A percentile compares a stretch with the other conserved stretches of the same genome.
phyloP scores from a whole-genome alignment of 2,113 vertebrate genomes.

The Ceratotherium simum region DNA sequence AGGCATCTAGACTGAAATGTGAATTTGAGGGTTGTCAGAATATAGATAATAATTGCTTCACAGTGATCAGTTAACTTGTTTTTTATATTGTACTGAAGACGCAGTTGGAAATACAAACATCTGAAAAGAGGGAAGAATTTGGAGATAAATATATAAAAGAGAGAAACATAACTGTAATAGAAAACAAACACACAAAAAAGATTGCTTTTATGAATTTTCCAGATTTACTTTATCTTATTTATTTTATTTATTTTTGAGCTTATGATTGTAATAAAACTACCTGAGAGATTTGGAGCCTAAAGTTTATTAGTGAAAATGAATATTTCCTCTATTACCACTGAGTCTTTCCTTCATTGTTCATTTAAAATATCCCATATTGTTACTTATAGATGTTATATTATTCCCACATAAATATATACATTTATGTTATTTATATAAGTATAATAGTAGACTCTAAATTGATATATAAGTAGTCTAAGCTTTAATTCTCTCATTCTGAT shows the following conservation, averaged over 20 bases:
- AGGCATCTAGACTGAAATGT: neutral
- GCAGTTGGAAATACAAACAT: neutral
- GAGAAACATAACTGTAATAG: neutral
- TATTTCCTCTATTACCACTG: neutral
- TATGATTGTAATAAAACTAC: neutral
- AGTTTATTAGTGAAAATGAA: neutral
- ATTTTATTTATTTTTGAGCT: neutral
- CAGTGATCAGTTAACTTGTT: neutral
- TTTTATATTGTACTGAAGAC: neutral
- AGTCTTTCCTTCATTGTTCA: neutral
- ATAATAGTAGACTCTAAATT: neutral
- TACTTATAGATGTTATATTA: neutral
- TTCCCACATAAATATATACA: too few species aligned
- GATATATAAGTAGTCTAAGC: neutral
- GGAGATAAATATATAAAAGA: neutral
- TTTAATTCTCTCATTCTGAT: neutral
- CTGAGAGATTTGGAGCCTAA: neutral
- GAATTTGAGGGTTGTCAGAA: neutral
- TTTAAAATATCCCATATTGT: neutral
- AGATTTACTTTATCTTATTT: neutral
- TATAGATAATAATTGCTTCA: neutral
- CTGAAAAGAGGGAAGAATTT: neutral
- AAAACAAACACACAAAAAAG: neutral
- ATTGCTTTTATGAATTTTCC: neutral
- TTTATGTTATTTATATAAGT: neutral